Evolutionary conservation across 2,797 vertebrate species (phyloP).

Genomic region (Linurgus olivaceus): DNA sequence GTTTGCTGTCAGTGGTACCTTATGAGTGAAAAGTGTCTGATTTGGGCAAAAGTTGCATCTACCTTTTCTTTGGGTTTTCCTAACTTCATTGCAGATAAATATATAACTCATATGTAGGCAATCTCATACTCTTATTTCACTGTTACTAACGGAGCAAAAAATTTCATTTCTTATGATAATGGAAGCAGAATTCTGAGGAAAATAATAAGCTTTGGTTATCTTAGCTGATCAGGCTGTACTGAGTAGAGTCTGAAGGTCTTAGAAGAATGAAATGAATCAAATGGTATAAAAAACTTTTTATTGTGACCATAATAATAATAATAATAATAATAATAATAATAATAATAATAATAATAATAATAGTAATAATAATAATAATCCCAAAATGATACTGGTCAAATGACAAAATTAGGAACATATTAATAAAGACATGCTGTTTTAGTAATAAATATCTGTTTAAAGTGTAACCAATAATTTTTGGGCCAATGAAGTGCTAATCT

Average conservation of each 20-base stretch:
- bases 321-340: too few relatives aligned
- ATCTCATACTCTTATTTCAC: neutral
- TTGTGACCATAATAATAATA: neutral
- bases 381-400: neutral
- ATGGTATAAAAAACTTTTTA: neutral
- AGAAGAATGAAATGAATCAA: neutral
- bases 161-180: neutral
- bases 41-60: neutral
- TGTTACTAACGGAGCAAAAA: neutral
- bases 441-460: neutral
- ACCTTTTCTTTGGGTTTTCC: neutral
- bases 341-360: too few relatives aligned
- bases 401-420: neutral
- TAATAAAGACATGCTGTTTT: neutral
- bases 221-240: neutral
- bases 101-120: neutral
- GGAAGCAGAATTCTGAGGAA: neutral
- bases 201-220: neutral
- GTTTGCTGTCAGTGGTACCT: neutral
- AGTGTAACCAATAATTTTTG: neutral
- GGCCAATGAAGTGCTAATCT: neutral
- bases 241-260: neutral
- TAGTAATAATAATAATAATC: neutral
- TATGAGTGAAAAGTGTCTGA: neutral
- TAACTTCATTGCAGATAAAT: neutral